These are phyloP conservation scores for Anthophora plumipes DNA, from an alignment of 2,888 invertebrate species.

Conservation along the genomic window DNA sequence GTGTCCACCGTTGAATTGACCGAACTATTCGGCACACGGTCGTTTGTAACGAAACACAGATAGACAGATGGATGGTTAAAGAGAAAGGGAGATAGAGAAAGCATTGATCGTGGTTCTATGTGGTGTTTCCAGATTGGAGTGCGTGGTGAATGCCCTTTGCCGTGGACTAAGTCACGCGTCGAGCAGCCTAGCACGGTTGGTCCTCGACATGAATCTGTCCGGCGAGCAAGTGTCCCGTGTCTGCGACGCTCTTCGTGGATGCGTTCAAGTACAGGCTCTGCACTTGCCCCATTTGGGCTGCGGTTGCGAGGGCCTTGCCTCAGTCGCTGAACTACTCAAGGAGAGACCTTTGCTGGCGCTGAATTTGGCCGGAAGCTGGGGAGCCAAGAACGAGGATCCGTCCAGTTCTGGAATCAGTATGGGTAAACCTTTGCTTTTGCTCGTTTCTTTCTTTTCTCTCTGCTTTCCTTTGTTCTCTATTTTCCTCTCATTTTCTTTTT, in stretches of 20 bases:
- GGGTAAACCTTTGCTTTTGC: constrained; percentile 79
- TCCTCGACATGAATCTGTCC: constrained; percentile 86
- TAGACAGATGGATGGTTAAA: too few species aligned
- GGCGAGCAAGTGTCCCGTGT: constrained; percentile 86
- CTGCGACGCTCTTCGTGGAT: constrained; percentile 85
- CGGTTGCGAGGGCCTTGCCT: constrained; percentile 86
- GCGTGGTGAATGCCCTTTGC: constrained; percentile 86
- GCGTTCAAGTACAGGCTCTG: constrained; percentile 85
- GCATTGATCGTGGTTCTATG: constrained; percentile 15
- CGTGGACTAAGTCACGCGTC: constrained; percentile 81
- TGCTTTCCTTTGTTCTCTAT: not conserved
- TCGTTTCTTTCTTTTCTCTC: not conserved
- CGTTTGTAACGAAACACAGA: constrained; percentile 25
- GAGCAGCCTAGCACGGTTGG: constrained; percentile 84
- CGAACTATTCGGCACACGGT: not conserved
- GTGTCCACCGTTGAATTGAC: not conserved
- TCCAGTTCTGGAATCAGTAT: constrained; percentile 86
- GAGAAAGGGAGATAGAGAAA: not conserved
- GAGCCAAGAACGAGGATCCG: constrained; percentile 85
- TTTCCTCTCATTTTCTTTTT: not conserved
- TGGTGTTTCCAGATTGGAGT: constrained; percentile 84
- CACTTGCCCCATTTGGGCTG: constrained; percentile 86
- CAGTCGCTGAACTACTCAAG: constrained; percentile 85
- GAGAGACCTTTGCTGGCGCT: constrained; percentile 85
- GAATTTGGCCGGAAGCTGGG: constrained; percentile 86